Evolutionary conservation across 2,888 invertebrate genomes (phyloP).

Genomic region (Agrochola lychnidis): DNA sequence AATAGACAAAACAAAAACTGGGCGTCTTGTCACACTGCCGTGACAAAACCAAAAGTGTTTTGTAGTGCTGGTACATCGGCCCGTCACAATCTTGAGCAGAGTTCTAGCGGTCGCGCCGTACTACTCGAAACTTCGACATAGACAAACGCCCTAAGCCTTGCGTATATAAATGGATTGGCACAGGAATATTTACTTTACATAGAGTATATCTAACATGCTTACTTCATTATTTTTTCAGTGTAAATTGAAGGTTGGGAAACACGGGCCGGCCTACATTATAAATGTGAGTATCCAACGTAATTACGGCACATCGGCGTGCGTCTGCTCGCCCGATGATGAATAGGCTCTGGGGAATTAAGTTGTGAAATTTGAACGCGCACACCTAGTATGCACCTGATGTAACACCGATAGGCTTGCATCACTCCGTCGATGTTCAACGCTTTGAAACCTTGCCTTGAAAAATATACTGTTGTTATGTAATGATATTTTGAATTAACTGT

Average conservation of each 20-base stretch:
- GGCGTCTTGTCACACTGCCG: too few relatives aligned
- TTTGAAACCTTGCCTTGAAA: neutral
- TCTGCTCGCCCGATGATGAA: neutral
- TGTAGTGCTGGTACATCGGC: neutral
- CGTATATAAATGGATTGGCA: constrained; percentile 10
- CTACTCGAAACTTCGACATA: neutral
- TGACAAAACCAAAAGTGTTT: neutral
- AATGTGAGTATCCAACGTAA: neutral
- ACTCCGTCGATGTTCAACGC: neutral
- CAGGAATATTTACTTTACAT: neutral
- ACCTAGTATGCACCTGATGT: neutral
- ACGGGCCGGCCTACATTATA: neutral
- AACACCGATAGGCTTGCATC: neutral
- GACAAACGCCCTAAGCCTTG: neutral
- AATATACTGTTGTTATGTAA: neutral
- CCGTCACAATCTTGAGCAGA: neutral
- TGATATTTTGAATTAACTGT: neutral
- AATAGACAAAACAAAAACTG: neutral
- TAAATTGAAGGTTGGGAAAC: neutral
- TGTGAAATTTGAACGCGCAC: neutral
- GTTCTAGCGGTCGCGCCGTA: neutral
- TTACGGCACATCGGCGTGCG: neutral
- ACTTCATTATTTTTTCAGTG: neutral
- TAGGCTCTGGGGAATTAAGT: neutral
- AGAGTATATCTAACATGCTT: neutral